Conservation (phyloP, 2,888 invertebrate species). For the Stenoptilia bipunctidactyla region DNA sequence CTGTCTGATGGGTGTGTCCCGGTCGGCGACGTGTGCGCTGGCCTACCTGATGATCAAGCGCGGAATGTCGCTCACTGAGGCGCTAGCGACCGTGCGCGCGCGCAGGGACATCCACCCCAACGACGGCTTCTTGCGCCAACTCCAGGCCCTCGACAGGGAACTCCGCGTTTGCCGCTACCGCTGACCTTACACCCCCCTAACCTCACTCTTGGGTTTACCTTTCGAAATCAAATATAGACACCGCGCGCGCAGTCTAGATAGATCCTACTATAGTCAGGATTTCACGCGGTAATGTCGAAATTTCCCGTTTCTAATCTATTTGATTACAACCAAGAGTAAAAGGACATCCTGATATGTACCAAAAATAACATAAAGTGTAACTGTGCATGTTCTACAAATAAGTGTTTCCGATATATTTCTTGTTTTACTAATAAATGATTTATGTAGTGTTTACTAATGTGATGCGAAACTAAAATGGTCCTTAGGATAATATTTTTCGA, state of each 20-base stretch:
- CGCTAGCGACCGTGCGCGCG: constrained; percentile 77
- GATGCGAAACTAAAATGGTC: no score
- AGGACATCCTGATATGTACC: no score
- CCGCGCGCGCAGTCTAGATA: constrained; percentile 49
- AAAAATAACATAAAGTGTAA: background rate
- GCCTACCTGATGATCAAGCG: constrained; percentile 86
- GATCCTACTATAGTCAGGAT: constrained; percentile 27
- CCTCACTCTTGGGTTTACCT: constrained; percentile 32
- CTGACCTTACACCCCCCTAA: constrained; percentile 47
- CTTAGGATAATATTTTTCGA: constrained; percentile 13
- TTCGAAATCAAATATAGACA: constrained; percentile 25
- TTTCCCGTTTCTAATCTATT: no score
- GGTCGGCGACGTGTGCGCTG: constrained; percentile 84
- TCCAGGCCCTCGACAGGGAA: constrained; percentile 77
- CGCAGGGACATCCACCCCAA: constrained; percentile 84
- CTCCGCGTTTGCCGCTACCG: constrained; percentile 63
- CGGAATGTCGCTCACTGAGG: constrained; percentile 80
- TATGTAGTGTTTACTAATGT: no score
- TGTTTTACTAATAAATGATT: no score
- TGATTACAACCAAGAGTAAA: no score
- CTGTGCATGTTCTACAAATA: no score
- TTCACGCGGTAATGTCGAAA: constrained; percentile 13
- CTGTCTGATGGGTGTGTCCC: constrained; percentile 85
- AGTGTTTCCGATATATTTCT: no score
- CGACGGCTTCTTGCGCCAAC: constrained; percentile 82